Base-by-base conservation (phyloP, 2,797 vertebrate species). In the Paramormyrops hopkinsi region DNA sequence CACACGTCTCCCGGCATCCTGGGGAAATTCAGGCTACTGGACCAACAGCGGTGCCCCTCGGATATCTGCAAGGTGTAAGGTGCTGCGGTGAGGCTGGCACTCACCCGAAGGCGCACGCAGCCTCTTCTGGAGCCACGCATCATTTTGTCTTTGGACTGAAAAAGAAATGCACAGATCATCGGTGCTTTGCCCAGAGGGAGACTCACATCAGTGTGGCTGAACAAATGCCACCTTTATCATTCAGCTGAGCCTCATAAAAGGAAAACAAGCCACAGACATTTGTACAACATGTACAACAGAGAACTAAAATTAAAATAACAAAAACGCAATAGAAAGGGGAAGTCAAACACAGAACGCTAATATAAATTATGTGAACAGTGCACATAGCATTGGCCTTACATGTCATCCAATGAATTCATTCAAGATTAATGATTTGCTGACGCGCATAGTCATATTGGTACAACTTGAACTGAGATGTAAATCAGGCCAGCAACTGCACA, bases 141-240 rank as follows among this genome's bases (percentile, higher is more conserved):
- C 99, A 99, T 99, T 95, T 99, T 99, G 94, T 99, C 98, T 93
- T 99, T 99, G 88, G 99, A 99, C 99, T 99, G 94, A 73, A 97
- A 97, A 90, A 92, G 88, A 95, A 94, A 6, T 90, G 90, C 8
- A 93, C 37, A 92, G 90, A n/a, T 12, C 84, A 84, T 48, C 33
- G 11, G 79, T 14, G 12, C 48, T 3, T 4, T 25, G 62, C 62
- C 14, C 2, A 0, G 12, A 19, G 25, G 33, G 73, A 17, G 8
- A 33, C 25, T 86, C 22, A 6, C 48, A 19, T 50, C 46, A 19
- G 22, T 48, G 82, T 6, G n/a, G 53, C 46, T 25, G 11, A 53
- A 85, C 8, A 53, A 85, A 50, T 4, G 11, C 46, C 19, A 14
- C 33, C 0, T 29, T 4, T 50, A 14, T 51, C 25, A 11, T 19